These are phyloP conservation scores for Hanleya hanleyi DNA, from an alignment of 2,888 invertebrate genomes.

Conservation along the genomic window DNA sequence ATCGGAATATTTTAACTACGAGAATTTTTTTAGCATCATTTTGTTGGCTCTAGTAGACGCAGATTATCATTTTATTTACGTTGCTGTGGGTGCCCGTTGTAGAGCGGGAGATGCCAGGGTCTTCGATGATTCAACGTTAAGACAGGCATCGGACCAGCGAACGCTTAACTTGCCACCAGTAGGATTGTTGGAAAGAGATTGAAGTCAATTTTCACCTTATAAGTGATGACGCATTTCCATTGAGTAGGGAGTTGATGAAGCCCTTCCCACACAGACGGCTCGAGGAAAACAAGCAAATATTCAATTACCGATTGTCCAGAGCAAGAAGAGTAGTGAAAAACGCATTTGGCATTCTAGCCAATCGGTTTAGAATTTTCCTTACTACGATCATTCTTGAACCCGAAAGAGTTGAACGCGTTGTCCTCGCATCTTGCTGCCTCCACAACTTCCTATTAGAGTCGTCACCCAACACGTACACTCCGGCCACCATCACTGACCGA, in stretches of 20 bases:
- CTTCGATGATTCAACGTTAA: conserved; percentile 18
- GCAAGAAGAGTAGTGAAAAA: conserved; percentile 19
- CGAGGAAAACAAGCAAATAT: conserved; percentile 11
- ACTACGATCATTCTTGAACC: conserved; percentile 10
- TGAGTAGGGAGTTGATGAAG: conserved; percentile 28
- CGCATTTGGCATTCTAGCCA: conserved; percentile 20
- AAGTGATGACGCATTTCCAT: conserved; percentile 41
- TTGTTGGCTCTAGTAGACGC: conserved; percentile 22
- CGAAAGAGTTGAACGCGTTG: conserved; percentile 3
- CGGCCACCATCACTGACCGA: neutral
- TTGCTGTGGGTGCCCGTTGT: conserved; percentile 36
- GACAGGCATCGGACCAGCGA: neutral
- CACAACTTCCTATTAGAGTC: conserved; percentile 14
- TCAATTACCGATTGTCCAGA: conserved; percentile 22
- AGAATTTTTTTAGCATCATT: conserved; percentile 21
- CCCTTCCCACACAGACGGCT: conserved; percentile 30
- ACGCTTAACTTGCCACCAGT: conserved; percentile 26
- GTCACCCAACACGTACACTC: neutral
- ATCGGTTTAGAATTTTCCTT: conserved; percentile 15
- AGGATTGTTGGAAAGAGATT: neutral
- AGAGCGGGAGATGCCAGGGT: conserved; percentile 36
- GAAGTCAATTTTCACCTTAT: conserved; percentile 23
- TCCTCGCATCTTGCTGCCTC: conserved; percentile 12
- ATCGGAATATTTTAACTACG: conserved; percentile 24
- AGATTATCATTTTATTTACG: conserved; percentile 30